Evolutionary conservation across 1,140 invertebrate genomes (phyloP).

Genomic region (Saccostrea echinata): DNA sequence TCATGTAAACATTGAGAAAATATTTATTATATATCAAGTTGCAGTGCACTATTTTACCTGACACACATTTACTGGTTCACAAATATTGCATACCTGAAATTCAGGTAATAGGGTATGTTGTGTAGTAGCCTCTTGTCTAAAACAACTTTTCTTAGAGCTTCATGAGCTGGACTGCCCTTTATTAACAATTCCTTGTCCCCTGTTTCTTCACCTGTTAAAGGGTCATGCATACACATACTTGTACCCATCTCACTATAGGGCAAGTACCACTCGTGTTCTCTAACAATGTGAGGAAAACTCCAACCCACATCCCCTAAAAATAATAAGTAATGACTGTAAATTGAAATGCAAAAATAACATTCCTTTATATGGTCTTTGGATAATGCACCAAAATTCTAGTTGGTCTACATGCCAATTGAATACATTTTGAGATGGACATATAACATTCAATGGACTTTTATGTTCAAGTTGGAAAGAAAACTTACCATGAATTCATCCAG

Average conservation of each 20-base stretch:
- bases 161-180: slow-evolving; percentile 44
- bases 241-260: not conserved
- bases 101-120: slow-evolving; percentile 43
- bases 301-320: slow-evolving; percentile 40
- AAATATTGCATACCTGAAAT: slow-evolving; percentile 40
- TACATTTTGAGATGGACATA: no score
- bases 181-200: slow-evolving; percentile 4
- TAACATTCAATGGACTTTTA: not conserved
- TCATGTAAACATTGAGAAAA: not conserved
- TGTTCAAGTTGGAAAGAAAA: not conserved
- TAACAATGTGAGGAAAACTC: slow-evolving; percentile 44
- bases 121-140: slow-evolving; percentile 43
- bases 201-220: not conserved
- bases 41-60: not conserved
- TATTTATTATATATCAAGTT: not conserved
- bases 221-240: slow-evolving; percentile 25
- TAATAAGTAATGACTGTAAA: not conserved
- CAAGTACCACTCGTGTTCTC: slow-evolving; percentile 48
- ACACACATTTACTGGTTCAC: not conserved
- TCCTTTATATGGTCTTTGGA: no score
- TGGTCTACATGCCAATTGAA: no score
- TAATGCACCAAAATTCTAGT: no score
- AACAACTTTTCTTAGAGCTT: slow-evolving; percentile 19
- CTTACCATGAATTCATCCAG: slow-evolving; percentile 22
- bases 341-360: not conserved